Conservation (phyloP, 92 coral and sea anemone species). For the Diadumene lineata region DNA sequence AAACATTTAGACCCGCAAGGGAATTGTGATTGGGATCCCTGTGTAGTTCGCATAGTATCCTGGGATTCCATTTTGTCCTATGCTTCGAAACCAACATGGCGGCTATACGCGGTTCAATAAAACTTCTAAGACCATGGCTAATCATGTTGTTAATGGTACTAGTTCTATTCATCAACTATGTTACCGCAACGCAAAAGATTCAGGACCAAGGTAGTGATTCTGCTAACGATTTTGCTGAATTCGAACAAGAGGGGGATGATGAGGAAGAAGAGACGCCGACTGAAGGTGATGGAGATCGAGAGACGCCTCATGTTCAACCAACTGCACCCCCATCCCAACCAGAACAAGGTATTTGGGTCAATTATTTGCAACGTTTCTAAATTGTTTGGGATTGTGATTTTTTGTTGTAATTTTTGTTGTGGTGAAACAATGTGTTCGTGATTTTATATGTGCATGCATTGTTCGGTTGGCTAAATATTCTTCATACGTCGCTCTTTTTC, state of each 20-base stretch:
- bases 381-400: no score
- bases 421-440: neutral
- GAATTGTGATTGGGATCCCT: conserved; percentile 19
- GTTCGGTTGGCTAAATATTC: neutral
- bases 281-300: conserved; percentile 26
- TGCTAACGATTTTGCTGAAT: conserved; percentile 97
- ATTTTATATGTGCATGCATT: neutral
- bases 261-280: conserved; percentile 77
- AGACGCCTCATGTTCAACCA: conserved; percentile 12
- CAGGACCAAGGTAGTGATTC: conserved; percentile 55
- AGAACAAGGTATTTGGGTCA: conserved; percentile 28
- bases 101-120: conserved; percentile 53
- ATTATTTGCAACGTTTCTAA: no score
- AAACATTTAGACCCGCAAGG: no score
- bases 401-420: no score
- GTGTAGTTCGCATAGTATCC: conserved; percentile 27
- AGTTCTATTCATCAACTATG: conserved; percentile 66
- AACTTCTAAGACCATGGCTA: conserved; percentile 73
- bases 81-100: conserved; percentile 54
- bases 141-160: conserved; percentile 68
- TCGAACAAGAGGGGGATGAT: conserved; percentile 96
- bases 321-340: conserved; percentile 8
- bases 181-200: conserved; percentile 63
- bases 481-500: neutral
- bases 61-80: conserved; percentile 50